These are phyloP conservation scores for Agrenia bidenticulata DNA, from an alignment of 2,888 invertebrate genomes.

Conservation along the genomic window DNA sequence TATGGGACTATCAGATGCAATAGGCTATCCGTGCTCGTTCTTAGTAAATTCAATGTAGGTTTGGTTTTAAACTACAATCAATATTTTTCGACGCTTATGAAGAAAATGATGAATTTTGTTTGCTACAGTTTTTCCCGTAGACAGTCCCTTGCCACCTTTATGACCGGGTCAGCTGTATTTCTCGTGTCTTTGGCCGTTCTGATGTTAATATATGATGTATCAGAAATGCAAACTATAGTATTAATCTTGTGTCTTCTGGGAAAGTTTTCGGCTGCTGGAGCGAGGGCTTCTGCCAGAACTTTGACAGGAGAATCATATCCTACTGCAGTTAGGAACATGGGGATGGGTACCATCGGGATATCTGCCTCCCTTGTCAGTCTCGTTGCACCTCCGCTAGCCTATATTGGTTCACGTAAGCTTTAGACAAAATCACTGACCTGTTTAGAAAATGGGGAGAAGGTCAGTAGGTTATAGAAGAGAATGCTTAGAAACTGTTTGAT, in stretches of 20 bases:
- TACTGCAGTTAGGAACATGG: conserved; percentile 40
- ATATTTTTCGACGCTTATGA: too few relatives aligned
- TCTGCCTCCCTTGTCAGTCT: conserved; percentile 37
- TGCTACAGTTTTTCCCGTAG: conserved; percentile 39
- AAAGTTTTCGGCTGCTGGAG: conserved; percentile 40
- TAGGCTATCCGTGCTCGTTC: conserved; percentile 39
- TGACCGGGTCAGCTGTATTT: conserved; percentile 32
- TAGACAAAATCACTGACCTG: too few relatives aligned
- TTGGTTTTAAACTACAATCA: too few relatives aligned
- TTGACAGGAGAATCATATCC: conserved; percentile 44
- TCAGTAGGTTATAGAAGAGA: too few relatives aligned
- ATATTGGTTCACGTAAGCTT: conserved; percentile 34
- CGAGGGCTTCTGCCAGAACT: conserved; percentile 31
- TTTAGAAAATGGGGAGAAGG: too few relatives aligned
- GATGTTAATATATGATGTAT: conserved; percentile 24
- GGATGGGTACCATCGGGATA: conserved; percentile 36
- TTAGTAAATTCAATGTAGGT: conserved; percentile 14
- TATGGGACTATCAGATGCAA: conserved; percentile 36
- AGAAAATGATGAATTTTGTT: not conserved
- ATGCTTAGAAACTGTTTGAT: too few relatives aligned
- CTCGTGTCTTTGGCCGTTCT: conserved; percentile 32
- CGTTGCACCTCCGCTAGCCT: conserved; percentile 43
- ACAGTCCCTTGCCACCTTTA: conserved; percentile 36
- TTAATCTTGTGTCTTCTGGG: conserved; percentile 38
- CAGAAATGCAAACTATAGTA: conserved; percentile 15